Base-by-base conservation (phyloP, 2,888 invertebrate species). In the Timandra comae region DNA sequence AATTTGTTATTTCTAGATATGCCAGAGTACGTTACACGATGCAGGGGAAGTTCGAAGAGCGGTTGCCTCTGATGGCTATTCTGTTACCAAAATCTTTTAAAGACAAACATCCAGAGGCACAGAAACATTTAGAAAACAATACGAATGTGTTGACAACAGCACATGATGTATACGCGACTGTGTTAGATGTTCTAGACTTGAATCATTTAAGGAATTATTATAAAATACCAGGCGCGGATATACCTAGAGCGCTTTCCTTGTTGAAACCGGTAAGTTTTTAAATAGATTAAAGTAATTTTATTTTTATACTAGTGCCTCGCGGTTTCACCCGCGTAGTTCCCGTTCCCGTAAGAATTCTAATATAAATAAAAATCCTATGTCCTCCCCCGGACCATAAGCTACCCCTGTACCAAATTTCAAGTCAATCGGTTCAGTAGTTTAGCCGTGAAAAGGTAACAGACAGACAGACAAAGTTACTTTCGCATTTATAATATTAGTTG, bases 131-230 rank as follows among this genome's bases (percentile, higher is more conserved):
- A 46, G 62, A 86, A 30, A 73, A 62, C 4, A 96, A 96, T 61
- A 75, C 88, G 0, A 74, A 90, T 7, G 88, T 89, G 6, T 77
- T 97, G 12, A 90, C 92, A 0, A 93, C 95, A 0, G 96, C 97
- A 0, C 97, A 96, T 62, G 97, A 97, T 70, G 87, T 97, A 24
- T 90, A 96, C 66, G 89, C 49, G 5, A 48, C 48, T 0, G 7
- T 97, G 2, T 72, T 90, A 46, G 90, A 91, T 55, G 85, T 93
- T 3, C 56, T 94, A 5, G 74, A 90, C 40, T 63, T 88, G 47
- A 63, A 57, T 10, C 24, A 48, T 0, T 64, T 76, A 4, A 70
- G 64, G 37, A 57, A 75, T 29, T 27, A 53, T 2, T 66, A 76
- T 35, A 64, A 58, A 11, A 70, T 77, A 1, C 31, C 45, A 1